Evolutionary conservation across 2,113 vertebrate genomes (phyloP), one percentile per base, ranked within the genome.

Genomic region (Tamias sibiricus): DNA sequence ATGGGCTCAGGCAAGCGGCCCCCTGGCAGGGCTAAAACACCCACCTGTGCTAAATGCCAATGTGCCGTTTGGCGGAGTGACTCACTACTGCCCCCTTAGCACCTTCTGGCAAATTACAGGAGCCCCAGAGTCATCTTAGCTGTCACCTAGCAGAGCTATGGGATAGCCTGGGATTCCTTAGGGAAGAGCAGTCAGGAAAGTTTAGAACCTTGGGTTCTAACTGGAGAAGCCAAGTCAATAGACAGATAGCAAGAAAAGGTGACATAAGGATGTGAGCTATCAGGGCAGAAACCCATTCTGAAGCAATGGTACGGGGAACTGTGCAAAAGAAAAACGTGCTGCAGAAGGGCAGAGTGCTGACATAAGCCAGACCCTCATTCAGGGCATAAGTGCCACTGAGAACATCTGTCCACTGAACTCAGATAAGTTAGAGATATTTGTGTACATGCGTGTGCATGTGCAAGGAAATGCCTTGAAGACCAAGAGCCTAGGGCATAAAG

Each of bases 401-500:
- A 42, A 32, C 30, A 40, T 47, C 49, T 59, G 72, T 32, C 42
- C 66, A 62, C 49, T 14, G 30, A 64, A 13, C 30, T 40, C n/a
- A n/a, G 16, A 2, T 2, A 28, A 30, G 26, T 68, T 59, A 64
- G 37, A 87, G 64, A 40, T 16, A 42, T 49, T 32, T 28, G 0
- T 26, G 8, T 54, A 30, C 11, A 0, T 52, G 14, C 11, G 4
- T 19, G 8, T 1, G 37, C 10, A 2, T 0, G 11, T 26, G 59
- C 3, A 26, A 0, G 0, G 26, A 62, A 11, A 49, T 0, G 0
- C 75, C 22, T 1, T 13, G 14, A 90, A 28, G 44, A 52, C 59
- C 22, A 79, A 8, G 3, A 30, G 42, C 59, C 85, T 42, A 8
- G 14, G 11, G 37, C 81, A 66, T 17, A 47, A 28, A 44, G 59